Conservation (phyloP, 2,888 invertebrate genomes). For the Stramonita haemastoma region DNA sequence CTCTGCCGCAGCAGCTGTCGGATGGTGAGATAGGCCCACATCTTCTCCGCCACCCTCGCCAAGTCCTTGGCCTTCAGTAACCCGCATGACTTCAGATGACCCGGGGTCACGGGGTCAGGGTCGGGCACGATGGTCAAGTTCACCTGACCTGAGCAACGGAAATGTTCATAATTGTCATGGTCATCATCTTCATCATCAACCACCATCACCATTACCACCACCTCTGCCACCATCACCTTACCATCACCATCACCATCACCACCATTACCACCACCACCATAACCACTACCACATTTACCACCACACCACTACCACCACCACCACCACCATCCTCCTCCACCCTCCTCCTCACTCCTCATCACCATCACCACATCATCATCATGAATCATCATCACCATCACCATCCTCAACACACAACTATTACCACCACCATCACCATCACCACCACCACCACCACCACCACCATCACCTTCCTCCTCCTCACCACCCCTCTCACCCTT, state of each 20-base stretch:
- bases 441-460: background rate
- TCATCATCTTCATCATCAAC: too few relatives aligned
- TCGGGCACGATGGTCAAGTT: conserved; percentile 39
- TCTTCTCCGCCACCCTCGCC: conserved; percentile 57
- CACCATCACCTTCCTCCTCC: too few relatives aligned
- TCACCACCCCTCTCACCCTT: conserved; percentile 15
- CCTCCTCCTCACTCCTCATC: background rate
- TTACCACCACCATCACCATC: background rate
- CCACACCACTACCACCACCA: too few relatives aligned
- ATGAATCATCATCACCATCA: background rate
- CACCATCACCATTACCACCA: too few relatives aligned
- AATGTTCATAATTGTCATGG: background rate
- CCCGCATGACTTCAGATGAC: conserved; percentile 27
- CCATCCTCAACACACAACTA: too few relatives aligned
- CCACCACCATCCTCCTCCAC: background rate
- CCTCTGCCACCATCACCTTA: too few relatives aligned
- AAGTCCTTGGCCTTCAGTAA: conserved; percentile 29
- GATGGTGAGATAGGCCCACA: conserved; percentile 67
- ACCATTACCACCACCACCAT: too few relatives aligned
- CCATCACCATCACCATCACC: too few relatives aligned
- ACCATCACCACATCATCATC: background rate
- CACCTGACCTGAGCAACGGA: conserved; percentile 10
- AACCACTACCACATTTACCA: too few relatives aligned
- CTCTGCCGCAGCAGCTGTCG: conserved; percentile 57
- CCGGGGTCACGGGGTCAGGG: conserved; percentile 21